Evolutionary conservation across 2,797 vertebrate genomes (phyloP).

Genomic region (Muscicapa striata): DNA sequence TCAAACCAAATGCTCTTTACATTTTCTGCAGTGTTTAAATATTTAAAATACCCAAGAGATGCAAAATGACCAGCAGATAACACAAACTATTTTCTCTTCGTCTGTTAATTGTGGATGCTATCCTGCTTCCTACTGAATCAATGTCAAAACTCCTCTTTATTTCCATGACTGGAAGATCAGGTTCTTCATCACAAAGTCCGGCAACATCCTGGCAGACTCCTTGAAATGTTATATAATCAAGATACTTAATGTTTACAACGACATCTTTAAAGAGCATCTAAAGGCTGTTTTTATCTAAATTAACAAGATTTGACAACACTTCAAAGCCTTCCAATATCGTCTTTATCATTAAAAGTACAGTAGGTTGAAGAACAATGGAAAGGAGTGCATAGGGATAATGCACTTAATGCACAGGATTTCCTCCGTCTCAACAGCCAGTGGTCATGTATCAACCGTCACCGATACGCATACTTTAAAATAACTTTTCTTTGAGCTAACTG

Average conservation of each 20-base stretch:
- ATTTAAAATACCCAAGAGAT: neutral
- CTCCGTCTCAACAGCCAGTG: slow-evolving; percentile 1
- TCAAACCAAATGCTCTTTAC: neutral
- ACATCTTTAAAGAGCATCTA: neutral
- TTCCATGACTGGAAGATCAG: neutral
- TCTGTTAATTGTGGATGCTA: neutral
- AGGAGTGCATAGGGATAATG: neutral
- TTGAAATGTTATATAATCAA: slow-evolving; percentile 2
- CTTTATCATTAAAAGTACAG: neutral
- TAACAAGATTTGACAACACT: neutral
- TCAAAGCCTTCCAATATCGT: neutral
- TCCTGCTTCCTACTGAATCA: neutral
- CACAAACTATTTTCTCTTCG: neutral
- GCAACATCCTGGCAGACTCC: neutral
- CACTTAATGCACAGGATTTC: neutral
- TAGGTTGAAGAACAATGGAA: neutral
- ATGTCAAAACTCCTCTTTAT: neutral
- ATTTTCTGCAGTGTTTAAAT: neutral
- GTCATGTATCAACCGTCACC: neutral
- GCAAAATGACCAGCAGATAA: neutral
- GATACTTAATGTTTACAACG: neutral
- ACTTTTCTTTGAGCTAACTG: neutral
- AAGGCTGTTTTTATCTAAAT: neutral
- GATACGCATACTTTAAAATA: neutral
- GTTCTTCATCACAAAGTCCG: neutral